Conservation (phyloP, 2,797 vertebrate genomes). For the Gephyroberyx darwinii region DNA sequence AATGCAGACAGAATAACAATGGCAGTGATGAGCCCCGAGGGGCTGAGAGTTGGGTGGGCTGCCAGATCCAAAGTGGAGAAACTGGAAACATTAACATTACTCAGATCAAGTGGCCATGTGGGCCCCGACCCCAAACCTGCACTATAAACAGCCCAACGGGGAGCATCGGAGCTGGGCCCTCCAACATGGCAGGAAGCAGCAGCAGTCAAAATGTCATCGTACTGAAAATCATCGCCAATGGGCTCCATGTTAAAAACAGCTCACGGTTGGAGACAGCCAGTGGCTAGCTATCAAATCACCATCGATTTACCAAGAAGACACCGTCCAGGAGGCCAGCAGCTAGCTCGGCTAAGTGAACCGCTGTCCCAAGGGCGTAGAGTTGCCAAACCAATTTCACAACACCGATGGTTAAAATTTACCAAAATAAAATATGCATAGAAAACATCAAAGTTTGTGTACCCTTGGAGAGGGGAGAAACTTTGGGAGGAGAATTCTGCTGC, state of each 20-base stretch:
- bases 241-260: too few relatives aligned
- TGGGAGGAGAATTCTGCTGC: slow-evolving; percentile 1
- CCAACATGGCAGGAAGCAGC: slow-evolving; percentile 18
- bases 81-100: slow-evolving; percentile 32
- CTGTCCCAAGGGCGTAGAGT: slow-evolving; percentile 1
- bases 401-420: slow-evolving; percentile 27
- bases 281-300: not conserved
- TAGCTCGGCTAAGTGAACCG: slow-evolving; percentile 5
- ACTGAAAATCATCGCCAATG: slow-evolving; percentile 16
- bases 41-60: slow-evolving; percentile 5
- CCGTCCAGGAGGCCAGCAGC: not conserved
- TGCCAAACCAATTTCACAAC: not conserved
- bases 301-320: not conserved
- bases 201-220: slow-evolving; percentile 12
- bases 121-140: slow-evolving; percentile 14
- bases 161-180: not conserved
- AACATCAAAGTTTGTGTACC: not conserved
- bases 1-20: slow-evolving; percentile 5
- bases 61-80: slow-evolving; percentile 34
- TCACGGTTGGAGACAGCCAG: slow-evolving; percentile 8
- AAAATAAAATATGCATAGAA: slow-evolving; percentile 36
- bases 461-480: slow-evolving; percentile 1
- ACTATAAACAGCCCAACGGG: slow-evolving; percentile 11
- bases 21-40: not conserved
- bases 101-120: slow-evolving; percentile 29